Conservation (phyloP, 2,797 vertebrate species). For the Esox masquinongy region DNA sequence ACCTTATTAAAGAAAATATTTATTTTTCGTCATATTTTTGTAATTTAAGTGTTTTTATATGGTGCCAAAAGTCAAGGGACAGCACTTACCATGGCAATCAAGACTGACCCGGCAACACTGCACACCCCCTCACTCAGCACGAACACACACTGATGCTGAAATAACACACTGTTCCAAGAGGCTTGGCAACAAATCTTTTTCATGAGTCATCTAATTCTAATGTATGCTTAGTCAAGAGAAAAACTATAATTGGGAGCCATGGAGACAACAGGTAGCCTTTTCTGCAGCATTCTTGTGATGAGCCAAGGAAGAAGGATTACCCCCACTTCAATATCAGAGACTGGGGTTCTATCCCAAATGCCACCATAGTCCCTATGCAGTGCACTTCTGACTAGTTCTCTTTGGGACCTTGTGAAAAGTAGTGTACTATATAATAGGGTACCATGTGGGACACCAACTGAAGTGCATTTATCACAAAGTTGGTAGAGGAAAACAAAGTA, state of each 20-base stretch:
- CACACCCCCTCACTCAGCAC: slow-evolving; percentile 37
- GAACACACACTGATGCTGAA: slow-evolving; percentile 65
- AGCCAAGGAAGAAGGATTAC: slow-evolving; percentile 31
- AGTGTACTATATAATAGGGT: background rate
- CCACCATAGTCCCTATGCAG: background rate
- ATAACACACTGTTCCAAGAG: slow-evolving; percentile 61
- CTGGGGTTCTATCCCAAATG: background rate
- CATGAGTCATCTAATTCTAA: slow-evolving; percentile 65
- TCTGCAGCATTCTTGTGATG: slow-evolving; percentile 35
- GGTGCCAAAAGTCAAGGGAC: no score
- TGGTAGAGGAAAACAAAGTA: background rate
- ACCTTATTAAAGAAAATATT: no score
- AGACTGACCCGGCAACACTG: background rate
- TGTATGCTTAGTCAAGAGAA: slow-evolving; percentile 65
- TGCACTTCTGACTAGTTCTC: background rate
- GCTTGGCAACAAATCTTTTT: slow-evolving; percentile 48
- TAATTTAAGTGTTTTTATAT: no score
- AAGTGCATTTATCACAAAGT: slow-evolving; percentile 34
- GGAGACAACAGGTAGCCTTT: slow-evolving; percentile 63
- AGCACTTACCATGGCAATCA: no score
- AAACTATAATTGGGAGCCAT: slow-evolving; percentile 51
- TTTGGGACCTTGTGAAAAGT: background rate
- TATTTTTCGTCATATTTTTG: no score
- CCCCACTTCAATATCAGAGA: background rate
- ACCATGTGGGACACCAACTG: background rate